Conservation (phyloP, 2,888 invertebrate species). For the Orthosia gracilis region DNA sequence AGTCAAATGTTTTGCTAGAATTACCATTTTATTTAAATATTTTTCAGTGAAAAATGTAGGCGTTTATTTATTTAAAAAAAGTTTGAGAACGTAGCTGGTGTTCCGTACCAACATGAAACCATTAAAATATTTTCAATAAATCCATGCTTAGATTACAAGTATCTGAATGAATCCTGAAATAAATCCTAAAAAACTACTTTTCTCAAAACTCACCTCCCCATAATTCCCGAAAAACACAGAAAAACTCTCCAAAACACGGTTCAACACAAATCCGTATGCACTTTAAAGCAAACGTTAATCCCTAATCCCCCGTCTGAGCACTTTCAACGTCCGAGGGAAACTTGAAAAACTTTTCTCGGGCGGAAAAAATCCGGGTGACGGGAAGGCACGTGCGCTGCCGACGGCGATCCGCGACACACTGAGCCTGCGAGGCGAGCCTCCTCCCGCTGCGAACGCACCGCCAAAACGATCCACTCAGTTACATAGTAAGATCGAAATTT, state of each 20-base stretch:
- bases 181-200: constrained; percentile 8
- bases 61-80: too few relatives aligned
- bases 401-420: constrained; percentile 80
- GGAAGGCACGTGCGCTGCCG: constrained; percentile 72
- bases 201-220: constrained; percentile 67
- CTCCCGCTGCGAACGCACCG: constrained; percentile 71
- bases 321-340: constrained; percentile 71
- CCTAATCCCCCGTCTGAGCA: constrained; percentile 44
- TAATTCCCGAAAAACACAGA: constrained; percentile 43
- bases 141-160: not conserved
- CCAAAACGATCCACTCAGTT: constrained; percentile 85
- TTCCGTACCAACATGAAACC: not conserved
- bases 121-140: not conserved
- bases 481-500: constrained; percentile 90
- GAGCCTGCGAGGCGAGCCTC: constrained; percentile 69
- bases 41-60: too few relatives aligned
- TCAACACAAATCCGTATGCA: constrained; percentile 65
- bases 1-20: constrained; percentile 1
- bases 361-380: constrained; percentile 53
- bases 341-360: constrained; percentile 81
- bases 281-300: constrained; percentile 56
- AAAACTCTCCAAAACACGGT: constrained; percentile 51
- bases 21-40: not conserved
- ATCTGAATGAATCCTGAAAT: not conserved
- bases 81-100: fast-evolving